Percentiles rank a stretch among this genome's conserved stretches.
These are phyloP conservation scores for Crossocerus cetratus DNA, from an alignment of 2,888 invertebrate genomes.

Conservation along the genomic window DNA sequence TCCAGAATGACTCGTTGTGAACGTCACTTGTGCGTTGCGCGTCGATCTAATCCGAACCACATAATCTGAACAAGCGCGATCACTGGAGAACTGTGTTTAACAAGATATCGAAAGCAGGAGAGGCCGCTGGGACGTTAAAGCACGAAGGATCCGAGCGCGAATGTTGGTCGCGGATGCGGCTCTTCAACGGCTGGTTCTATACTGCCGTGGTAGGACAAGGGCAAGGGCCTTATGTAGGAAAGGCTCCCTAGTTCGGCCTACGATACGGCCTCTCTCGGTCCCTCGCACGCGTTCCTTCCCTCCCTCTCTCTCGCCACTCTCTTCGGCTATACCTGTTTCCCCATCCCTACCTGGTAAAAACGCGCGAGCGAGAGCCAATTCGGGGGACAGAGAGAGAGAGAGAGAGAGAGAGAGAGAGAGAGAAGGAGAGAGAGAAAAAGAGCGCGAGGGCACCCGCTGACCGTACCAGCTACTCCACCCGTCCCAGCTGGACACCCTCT, in stretches of 20 bases:
- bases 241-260: constrained; percentile 61
- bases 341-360: no score
- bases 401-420: no score
- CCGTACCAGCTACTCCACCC: constrained; percentile 52
- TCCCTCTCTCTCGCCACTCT: constrained; percentile 30
- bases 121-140: constrained; percentile 5
- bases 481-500: constrained; percentile 43
- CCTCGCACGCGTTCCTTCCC: constrained; percentile 11
- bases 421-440: no score
- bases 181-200: constrained; percentile 66
- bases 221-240: constrained; percentile 73
- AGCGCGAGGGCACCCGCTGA: constrained; percentile 33
- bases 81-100: background rate
- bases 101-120: background rate
- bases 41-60: background rate
- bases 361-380: no score
- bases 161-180: constrained; percentile 55
- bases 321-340: constrained; percentile 26
- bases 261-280: constrained; percentile 45
- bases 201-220: constrained; percentile 70
- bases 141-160: constrained; percentile 14
- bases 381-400: no score
- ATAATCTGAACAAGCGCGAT: background rate
- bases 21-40: background rate
- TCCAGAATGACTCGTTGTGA: background rate